Percentiles rank a stretch among this genome's conserved stretches.
Conservation (phyloP, 2,113 vertebrate genomes). For the Micronycteris hirsuta region DNA sequence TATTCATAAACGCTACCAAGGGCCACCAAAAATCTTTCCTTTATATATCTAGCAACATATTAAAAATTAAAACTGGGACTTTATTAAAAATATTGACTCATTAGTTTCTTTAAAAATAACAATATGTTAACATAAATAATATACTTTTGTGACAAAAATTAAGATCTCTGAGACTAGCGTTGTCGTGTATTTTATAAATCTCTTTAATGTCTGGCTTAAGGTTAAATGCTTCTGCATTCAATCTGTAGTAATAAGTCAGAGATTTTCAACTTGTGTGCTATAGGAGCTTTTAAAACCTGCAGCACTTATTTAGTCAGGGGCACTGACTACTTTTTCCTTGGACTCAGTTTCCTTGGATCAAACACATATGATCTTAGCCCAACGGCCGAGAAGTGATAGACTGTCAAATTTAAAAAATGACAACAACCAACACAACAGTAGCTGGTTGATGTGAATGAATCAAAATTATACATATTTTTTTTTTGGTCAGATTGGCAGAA, state of each 20-base stretch:
- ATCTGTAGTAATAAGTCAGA: neutral
- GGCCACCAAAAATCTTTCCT: neutral
- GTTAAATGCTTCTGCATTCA: neutral
- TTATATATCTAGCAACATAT: neutral
- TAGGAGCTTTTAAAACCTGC: neutral
- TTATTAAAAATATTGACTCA: neutral
- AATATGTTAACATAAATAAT: neutral
- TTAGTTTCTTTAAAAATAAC: neutral
- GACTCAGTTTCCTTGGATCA: too few species aligned
- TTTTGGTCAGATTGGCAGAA: neutral
- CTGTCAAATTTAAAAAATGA: too few species aligned
- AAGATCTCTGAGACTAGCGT: neutral
- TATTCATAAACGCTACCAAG: neutral
- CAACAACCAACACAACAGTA: too few species aligned
- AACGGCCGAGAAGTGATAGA: too few species aligned
- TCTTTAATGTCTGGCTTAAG: neutral
- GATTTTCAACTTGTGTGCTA: neutral
- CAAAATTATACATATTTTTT: neutral
- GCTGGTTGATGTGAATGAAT: neutral
- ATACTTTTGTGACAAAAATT: neutral
- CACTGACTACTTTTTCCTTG: neutral
- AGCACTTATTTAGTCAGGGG: neutral
- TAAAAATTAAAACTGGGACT: neutral
- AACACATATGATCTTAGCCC: neutral
- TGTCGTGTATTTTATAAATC: neutral